Conservation (phyloP, 2,888 invertebrate genomes). For the Myopa tessellatipennis region DNA sequence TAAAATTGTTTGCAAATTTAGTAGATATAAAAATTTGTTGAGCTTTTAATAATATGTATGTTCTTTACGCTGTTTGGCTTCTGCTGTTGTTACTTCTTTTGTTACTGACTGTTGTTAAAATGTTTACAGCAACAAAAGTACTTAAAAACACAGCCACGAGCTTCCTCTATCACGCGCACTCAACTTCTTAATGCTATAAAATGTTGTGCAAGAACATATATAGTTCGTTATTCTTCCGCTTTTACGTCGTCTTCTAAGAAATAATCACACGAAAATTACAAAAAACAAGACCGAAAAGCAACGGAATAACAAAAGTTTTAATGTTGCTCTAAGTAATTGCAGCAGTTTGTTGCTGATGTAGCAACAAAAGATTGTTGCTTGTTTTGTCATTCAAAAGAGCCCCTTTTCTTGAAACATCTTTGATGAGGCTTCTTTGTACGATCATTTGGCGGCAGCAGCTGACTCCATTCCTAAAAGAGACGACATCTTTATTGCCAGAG, state of each 20-base stretch:
- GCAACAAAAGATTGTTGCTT: not conserved
- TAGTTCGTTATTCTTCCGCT: not conserved
- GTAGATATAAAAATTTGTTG: no score
- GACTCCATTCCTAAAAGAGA: not conserved
- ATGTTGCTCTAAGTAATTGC: conserved; percentile 30
- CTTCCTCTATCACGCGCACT: not conserved
- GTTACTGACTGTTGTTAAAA: no score
- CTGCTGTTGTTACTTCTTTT: not conserved
- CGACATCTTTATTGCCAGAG: not conserved
- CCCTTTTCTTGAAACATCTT: not conserved
- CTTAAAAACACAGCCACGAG: not conserved
- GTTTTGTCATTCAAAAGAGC: not conserved
- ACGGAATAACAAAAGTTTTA: not conserved
- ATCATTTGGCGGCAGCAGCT: not conserved
- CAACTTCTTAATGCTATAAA: conserved; percentile 16
- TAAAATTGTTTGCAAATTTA: no score
- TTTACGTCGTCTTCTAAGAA: no score
- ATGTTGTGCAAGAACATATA: not conserved
- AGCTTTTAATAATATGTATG: no score
- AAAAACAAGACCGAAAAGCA: no score
- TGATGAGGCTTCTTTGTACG: not conserved
- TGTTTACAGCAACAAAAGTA: no score
- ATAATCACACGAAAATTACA: no score
- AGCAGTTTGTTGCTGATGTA: conserved; percentile 24
- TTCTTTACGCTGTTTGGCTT: not conserved